Conservation (phyloP, 1,140 invertebrate genomes). For the Drosophila neocordata region DNA sequence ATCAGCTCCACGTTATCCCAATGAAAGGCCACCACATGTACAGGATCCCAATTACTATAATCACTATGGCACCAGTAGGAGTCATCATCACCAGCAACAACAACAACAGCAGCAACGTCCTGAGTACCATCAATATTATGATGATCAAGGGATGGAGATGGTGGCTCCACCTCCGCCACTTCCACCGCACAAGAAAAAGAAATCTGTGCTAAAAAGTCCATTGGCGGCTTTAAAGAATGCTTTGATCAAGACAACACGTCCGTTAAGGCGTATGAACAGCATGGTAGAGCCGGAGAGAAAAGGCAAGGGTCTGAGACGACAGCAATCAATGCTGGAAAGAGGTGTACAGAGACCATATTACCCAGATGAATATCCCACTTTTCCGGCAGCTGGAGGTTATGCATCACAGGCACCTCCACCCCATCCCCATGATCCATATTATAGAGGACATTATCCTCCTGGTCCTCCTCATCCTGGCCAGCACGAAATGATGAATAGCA, state of each 20-base stretch:
- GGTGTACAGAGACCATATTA: constrained; percentile 75
- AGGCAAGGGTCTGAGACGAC: constrained; percentile 67
- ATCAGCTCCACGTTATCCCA: constrained; percentile 70
- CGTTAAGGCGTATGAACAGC: constrained; percentile 77
- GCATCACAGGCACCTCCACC: constrained; percentile 34
- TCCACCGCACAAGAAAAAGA: constrained; percentile 78
- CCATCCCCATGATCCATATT: constrained; percentile 57
- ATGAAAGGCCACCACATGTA: constrained; percentile 57
- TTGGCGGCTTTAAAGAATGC: constrained; percentile 78
- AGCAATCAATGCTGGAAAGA: constrained; percentile 81
- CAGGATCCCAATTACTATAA: constrained; percentile 72
- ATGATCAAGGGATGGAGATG: constrained; percentile 61
- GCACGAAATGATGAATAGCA: constrained; percentile 76
- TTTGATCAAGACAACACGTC: constrained; percentile 73
- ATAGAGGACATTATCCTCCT: constrained; percentile 46
- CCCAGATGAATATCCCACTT: constrained; percentile 77
- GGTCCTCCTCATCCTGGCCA: constrained; percentile 21
- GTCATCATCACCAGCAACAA: constrained; percentile 29
- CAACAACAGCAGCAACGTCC: constrained; percentile 17
- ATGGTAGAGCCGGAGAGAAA: constrained; percentile 80
- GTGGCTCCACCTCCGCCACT: constrained; percentile 53
- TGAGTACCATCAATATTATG: constrained; percentile 65
- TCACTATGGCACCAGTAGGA: constrained; percentile 54
- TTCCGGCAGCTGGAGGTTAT: constrained; percentile 67
- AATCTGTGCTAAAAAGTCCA: constrained; percentile 77